Evolutionary conservation across 2,113 vertebrate species (phyloP).

Genomic region (Procavia capensis): DNA sequence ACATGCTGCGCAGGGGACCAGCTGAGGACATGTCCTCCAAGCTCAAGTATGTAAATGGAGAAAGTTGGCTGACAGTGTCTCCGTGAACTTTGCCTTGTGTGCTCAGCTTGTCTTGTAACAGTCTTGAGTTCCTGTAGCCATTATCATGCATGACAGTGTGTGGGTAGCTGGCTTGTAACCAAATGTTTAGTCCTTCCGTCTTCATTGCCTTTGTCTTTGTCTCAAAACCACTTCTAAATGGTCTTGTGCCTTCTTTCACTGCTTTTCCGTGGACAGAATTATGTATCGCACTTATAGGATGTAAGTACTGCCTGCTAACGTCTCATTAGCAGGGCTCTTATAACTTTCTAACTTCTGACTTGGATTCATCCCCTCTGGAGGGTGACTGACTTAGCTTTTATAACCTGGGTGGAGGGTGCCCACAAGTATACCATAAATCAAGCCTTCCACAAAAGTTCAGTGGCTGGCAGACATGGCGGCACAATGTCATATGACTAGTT

Average conservation of each 20-base stretch:
- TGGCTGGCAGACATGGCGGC: slow-evolving; percentile 21
- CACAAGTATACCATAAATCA: background rate
- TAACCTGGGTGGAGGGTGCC: slow-evolving; percentile 54
- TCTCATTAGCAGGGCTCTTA: slow-evolving; percentile 86
- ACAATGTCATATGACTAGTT: background rate
- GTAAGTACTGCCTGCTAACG: slow-evolving; percentile 96
- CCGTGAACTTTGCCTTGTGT: slow-evolving; percentile 70
- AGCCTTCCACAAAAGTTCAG: background rate
- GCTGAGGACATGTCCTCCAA: slow-evolving; percentile 96
- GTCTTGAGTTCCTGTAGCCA: slow-evolving; percentile 80
- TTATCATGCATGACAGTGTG: slow-evolving; percentile 85
- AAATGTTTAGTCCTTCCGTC: slow-evolving; percentile 86
- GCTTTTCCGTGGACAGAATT: slow-evolving; percentile 98
- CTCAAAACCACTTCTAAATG: slow-evolving; percentile 90
- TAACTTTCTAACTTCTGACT: slow-evolving; percentile 79
- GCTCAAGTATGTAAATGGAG: slow-evolving; percentile 92
- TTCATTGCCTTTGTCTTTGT: slow-evolving; percentile 89
- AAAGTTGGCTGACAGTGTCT: background rate
- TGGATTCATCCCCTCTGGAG: slow-evolving; percentile 81
- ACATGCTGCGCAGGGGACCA: slow-evolving; percentile 92
- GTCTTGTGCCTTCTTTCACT: slow-evolving; percentile 94
- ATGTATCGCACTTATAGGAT: slow-evolving; percentile 99
- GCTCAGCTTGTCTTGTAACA: slow-evolving; percentile 71
- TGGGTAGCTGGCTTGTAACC: slow-evolving; percentile 74
- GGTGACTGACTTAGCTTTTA: slow-evolving; percentile 54